Conservation (phyloP, 2,113 vertebrate genomes). For the Orthonyx spaldingii region DNA sequence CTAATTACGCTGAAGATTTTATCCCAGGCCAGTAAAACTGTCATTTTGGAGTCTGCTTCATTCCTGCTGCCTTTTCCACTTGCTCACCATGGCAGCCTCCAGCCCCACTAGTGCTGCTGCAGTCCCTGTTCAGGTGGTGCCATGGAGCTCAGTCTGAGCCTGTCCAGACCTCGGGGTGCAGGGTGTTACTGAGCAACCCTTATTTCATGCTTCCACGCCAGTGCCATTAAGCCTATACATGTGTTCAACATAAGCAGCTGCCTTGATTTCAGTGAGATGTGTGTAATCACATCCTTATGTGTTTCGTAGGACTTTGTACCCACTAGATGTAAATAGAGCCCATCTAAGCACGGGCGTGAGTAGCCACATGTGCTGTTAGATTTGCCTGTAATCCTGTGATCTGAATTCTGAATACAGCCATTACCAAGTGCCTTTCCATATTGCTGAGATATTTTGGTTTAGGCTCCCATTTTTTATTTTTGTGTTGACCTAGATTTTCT, state of each 20-base stretch:
- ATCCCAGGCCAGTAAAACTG: background rate
- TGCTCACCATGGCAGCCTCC: background rate
- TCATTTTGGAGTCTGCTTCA: background rate
- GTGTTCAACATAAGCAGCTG: background rate
- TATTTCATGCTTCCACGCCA: background rate
- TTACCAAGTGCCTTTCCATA: background rate
- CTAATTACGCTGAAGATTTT: background rate
- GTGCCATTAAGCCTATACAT: background rate
- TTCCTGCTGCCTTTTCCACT: background rate
- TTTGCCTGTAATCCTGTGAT: background rate
- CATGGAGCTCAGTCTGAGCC: background rate
- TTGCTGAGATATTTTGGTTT: background rate
- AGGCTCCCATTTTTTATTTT: background rate
- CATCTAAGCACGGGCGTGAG: background rate
- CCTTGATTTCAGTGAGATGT: background rate
- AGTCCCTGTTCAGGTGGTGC: background rate
- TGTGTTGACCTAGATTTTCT: background rate
- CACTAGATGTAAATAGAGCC: background rate
- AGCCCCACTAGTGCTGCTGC: background rate
- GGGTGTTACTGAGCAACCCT: background rate
- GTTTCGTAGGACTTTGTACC: background rate
- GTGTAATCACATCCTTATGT: background rate
- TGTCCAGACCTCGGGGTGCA: background rate
- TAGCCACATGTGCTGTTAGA: background rate
- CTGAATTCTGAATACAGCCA: background rate